Conservation (phyloP, 2,797 vertebrate species). For the Gallinago nigripennis region DNA sequence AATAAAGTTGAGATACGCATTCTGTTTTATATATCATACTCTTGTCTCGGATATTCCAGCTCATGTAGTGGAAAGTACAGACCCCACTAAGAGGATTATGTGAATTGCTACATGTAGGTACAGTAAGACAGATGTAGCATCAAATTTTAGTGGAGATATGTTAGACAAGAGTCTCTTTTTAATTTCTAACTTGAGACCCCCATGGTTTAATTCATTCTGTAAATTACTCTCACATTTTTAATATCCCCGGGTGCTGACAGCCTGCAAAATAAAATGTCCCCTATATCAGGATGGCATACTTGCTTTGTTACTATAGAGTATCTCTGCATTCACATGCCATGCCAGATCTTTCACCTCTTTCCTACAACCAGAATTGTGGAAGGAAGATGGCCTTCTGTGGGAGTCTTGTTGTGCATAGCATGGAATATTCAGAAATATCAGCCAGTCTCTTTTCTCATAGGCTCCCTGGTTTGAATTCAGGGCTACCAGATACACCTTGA, state of each 20-base stretch:
- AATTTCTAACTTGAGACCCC: background rate
- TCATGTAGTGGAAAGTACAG: background rate
- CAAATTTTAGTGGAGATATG: background rate
- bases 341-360: background rate
- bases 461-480: background rate
- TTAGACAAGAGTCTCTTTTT: background rate
- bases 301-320: background rate
- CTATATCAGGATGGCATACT: background rate
- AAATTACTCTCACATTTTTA: background rate
- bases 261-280: background rate
- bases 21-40: background rate
- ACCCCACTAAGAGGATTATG: background rate
- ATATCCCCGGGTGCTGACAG: background rate
- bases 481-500: background rate
- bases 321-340: background rate
- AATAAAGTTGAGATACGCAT: background rate
- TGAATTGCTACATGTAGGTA: background rate
- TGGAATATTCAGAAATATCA: background rate
- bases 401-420: accelerated
- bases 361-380: background rate
- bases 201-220: background rate
- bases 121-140: background rate
- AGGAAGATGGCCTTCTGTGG: background rate
- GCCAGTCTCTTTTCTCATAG: background rate
- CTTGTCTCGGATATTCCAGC: background rate